Evolutionary conservation across 1,140 invertebrate species (phyloP), one percentile per base, ranked within the genome.

Genomic region (Dysdera silvatica): DNA sequence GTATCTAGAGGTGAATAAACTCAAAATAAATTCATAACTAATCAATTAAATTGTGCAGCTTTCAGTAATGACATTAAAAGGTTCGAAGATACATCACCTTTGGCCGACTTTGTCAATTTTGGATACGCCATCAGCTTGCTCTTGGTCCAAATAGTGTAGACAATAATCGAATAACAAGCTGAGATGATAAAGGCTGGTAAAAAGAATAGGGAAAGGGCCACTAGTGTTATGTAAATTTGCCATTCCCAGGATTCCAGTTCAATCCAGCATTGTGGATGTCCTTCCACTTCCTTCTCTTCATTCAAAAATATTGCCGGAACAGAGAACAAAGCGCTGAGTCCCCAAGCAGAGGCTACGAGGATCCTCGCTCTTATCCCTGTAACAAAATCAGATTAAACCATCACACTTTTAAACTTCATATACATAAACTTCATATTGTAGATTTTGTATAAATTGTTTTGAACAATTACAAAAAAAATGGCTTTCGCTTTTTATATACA

Each of bases 121-220:
- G 60, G 60, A 55, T 62, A 62, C 14, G 59, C 33, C 56, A 77
- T 69, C 16, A 68, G 64, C 41, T 71, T 72, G 52, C 74, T 84
- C 69, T 89, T 89, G 1, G 86, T 84, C 89, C 89, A 94, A 67
- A 97, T 95, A 4, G 92, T 94, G 72, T 85, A 82, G 0, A 96
- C 89, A 64, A 97, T 95, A 62, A 95, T 83, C 8, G 86, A 82
- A 76, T 96, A 96, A 74, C 93, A 96, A 3, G 85, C 84, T 0
- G 87, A 84, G 49, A 97, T 97, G 67, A 94, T 89, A 29, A 95
- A 67, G 0, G 91, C 87, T 1, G 93, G 93, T 18, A 91, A 77
- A 28, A 93, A 81, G 78, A 96, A 95, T 3, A 95, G 81, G 35
- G 86, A 83, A 4, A 88, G 73, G 8, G 89, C 85, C 0, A 95